phyloP scores from a whole-genome alignment of 1,140 invertebrate species.

The Zaprionus africanus region DNA sequence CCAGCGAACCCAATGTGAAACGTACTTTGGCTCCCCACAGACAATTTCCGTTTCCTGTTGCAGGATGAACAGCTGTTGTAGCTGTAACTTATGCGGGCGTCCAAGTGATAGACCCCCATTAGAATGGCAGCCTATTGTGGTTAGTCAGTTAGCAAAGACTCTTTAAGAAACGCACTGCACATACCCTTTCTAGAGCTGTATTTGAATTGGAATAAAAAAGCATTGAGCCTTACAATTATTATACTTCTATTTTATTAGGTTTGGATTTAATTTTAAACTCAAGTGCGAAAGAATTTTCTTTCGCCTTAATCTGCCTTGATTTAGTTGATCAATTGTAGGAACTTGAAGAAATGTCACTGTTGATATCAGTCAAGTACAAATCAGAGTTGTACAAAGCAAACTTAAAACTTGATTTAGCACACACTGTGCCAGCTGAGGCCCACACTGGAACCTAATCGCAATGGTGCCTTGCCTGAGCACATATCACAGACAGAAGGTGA shows the following conservation, averaged over 20 bases:
- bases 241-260: too few relatives aligned
- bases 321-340: neutral
- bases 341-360: neutral
- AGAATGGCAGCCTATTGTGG: constrained; percentile 55
- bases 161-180: neutral
- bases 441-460: constrained; percentile 15
- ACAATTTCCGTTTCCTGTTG: constrained; percentile 81
- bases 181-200: neutral
- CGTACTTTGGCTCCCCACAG: constrained; percentile 60
- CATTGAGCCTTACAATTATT: too few relatives aligned
- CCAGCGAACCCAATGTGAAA: constrained; percentile 46
- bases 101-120: constrained; percentile 63
- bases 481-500: constrained; percentile 55
- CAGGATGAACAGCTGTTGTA: constrained; percentile 58
- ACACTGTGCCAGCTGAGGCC: constrained; percentile 24
- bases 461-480: constrained; percentile 30
- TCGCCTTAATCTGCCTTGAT: neutral
- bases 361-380: neutral
- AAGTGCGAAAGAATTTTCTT: neutral
- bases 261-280: too few relatives aligned
- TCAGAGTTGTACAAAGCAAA: neutral
- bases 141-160: neutral
- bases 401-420: constrained; percentile 4
- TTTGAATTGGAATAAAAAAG: neutral
- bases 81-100: constrained; percentile 40